Conservation (phyloP, 92 coral and sea anemone genomes). For the Zoanthus gigantus region DNA sequence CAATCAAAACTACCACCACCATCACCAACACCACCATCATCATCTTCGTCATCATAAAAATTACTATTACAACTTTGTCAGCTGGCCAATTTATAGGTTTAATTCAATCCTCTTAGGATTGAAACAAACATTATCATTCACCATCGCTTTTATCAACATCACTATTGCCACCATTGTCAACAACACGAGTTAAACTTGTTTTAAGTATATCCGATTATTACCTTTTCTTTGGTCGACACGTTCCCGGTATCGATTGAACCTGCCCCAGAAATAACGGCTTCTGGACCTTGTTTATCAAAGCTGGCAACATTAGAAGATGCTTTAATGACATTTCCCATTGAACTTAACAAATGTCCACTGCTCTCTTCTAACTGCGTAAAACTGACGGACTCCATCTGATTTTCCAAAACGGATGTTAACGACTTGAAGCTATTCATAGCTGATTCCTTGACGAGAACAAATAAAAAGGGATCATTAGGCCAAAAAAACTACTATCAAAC, state of each 20-base stretch:
- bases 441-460: conserved; percentile 2
- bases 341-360: conserved; percentile 24
- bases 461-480: neutral
- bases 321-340: conserved; percentile 33
- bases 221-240: conserved; percentile 25
- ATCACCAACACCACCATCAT: no score
- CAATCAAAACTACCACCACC: no score
- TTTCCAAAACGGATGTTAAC: conserved; percentile 11
- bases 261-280: neutral
- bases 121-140: no score
- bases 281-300: neutral
- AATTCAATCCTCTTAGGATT: no score
- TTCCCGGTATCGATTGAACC: neutral
- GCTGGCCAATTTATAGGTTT: no score
- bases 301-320: conserved; percentile 10
- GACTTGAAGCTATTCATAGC: conserved; percentile 14
- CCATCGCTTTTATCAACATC: no score
- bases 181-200: no score
- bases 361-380: neutral
- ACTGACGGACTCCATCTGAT: neutral
- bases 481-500: no score
- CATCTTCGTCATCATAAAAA: no score
- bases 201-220: neutral
- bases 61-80: no score
- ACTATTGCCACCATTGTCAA: no score